Percentiles rank a stretch among this genome's conserved stretches.
Conservation (phyloP, 2,797 vertebrate genomes). For the Diplodus puntazzo region DNA sequence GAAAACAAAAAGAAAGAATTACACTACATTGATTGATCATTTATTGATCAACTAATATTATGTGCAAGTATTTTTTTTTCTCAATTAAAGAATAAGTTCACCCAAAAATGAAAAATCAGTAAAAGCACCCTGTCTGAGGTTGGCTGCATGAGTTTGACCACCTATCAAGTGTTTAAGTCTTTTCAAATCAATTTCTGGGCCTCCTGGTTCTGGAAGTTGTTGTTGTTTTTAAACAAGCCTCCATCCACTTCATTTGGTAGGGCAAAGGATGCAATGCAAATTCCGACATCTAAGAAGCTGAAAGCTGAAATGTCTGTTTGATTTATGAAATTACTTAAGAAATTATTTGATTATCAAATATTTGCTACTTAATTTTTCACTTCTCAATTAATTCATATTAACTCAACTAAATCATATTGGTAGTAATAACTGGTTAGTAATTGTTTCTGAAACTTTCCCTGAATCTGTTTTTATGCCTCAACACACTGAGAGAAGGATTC, state of each 20-base stretch:
- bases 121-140: too few relatives aligned
- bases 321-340: not conserved
- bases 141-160: too few relatives aligned
- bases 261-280: not conserved
- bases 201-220: too few relatives aligned
- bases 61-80: not conserved
- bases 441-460: not conserved
- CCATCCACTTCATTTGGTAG: too few relatives aligned
- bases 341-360: not conserved
- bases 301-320: not conserved
- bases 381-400: not conserved
- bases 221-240: too few relatives aligned
- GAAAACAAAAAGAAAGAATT: not conserved
- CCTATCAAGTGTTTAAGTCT: too few relatives aligned
- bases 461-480: not conserved
- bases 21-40: not conserved
- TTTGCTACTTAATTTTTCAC: not conserved
- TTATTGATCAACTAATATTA: not conserved
- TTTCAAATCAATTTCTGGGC: too few relatives aligned
- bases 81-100: not conserved
- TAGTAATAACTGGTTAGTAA: not conserved
- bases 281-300: not conserved
- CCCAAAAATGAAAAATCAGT: too few relatives aligned
- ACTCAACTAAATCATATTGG: rapidly evolving
- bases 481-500: slow-evolving; percentile 5